Base-by-base conservation (phyloP, 1,140 invertebrate species). In the Drosophila punjabiensis region DNA sequence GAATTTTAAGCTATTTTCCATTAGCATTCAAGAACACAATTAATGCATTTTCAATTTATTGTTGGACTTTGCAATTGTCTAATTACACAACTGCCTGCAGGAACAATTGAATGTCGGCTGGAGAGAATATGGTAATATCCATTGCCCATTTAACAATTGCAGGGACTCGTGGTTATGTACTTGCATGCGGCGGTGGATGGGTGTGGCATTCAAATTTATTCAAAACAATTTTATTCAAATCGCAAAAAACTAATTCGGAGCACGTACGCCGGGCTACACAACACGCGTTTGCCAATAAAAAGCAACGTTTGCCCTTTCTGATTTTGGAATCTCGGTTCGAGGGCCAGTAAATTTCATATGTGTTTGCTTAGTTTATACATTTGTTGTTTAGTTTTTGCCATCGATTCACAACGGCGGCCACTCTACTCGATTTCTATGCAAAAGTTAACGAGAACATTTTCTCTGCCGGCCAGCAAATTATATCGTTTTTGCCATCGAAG, bases 221-320 rank as follows among this genome's bases (percentile, higher is more conserved):
- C 84, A 88, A 88, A 88, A 88, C 84, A 88, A 88, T 89, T 88
- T 84, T 84, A 89, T 88, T 84, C 84, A 88, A 88, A 88, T 88
- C 84, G 85, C 84, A 88, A 88, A 88, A 89, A 88, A 88, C 84
- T 88, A 88, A 88, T 88, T 88, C 84, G 84, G 58, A 71, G 84
- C 84, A 88, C 84, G 84, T 88, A 88, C 84, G 50, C 24, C 48
- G 32, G 28, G 35, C 59, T 61, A 70, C 67, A 76, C 16, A 52
- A 32, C 11, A 76, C 61, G 78, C 76, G 50, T 75, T 87, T 80
- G 65, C 78, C 71, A 89, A 89, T 89, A 89, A 89, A 89, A 90
- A 76, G 39, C 77, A 65, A 66, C 76, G 76, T 66, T 79, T 70
- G 52, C 65, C 53, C 43, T 47, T 52, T 45, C 28, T 20, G 1